Base-by-base conservation (phyloP, 2,888 invertebrate species). In the Antheraea yamamai region DNA sequence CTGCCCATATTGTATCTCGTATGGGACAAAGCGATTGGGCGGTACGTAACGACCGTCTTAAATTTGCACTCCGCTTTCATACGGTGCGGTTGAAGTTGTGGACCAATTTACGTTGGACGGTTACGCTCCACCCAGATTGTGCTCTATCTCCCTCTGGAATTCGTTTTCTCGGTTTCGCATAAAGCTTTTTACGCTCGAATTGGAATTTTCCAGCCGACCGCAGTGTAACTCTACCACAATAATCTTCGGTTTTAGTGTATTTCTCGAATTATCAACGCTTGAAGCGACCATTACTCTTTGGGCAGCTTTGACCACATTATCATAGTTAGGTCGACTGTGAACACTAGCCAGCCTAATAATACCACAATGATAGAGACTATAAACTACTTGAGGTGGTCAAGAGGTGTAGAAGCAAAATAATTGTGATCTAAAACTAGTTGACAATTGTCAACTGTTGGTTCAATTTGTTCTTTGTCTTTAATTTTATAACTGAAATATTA, bases 21-120 rank as follows among this genome's bases (percentile, higher is more conserved):
- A 89, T 91, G 93, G 85, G 87, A 82, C 86, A 84, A 85, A 88
- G 85, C 87, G 85, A 84, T 83, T 88, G 93, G 94, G 94, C 94
- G 94, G 85, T 83, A 80, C 87, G 68, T 4, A 64, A 23, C 78
- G 73, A 16, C 84, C 81, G 79, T 30, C 75, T 61, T 77, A 81
- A 58, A 14, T 16, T 61, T 68, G 12, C 78, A 74, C 18, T 74
- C 76, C 76, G 74, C 71, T 80, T 77, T 52, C 68, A 79, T 75
- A 74, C 20, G 52, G 74, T 75, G 18, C 26, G 26, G 26, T 66
- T 39, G n/a, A 26, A 12, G 12, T 10, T 51, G 76, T 66, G 76
- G 82, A 30, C 79, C 72, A 75, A 8, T 4, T 73, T 78, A 72
- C 3, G n/a, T 10, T 81, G 84, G 83, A 58, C 35, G 71, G 52